Evolutionary conservation across 2,888 invertebrate genomes (phyloP).

Genomic region (Microchrysa polita): DNA sequence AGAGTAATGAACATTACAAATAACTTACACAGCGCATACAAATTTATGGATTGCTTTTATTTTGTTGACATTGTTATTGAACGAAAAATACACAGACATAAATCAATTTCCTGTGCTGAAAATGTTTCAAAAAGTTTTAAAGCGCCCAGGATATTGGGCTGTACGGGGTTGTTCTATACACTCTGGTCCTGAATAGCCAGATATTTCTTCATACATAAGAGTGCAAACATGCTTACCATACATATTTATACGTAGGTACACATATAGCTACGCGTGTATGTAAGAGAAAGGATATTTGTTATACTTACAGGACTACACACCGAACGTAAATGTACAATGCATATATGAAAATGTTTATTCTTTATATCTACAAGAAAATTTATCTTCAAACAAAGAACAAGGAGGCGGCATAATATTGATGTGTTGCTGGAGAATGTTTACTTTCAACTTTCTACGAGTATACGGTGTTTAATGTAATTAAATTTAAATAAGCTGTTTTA

Average conservation of each 20-base stretch:
- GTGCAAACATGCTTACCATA: neutral
- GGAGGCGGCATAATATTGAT: neutral
- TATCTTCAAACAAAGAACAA: slow-evolving; percentile 4
- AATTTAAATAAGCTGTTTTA: neutral
- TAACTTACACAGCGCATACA: slow-evolving; percentile 10
- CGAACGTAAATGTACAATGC: slow-evolving; percentile 3
- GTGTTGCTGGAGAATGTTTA: neutral
- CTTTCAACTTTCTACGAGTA: neutral
- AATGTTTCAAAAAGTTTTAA: slow-evolving; percentile 3
- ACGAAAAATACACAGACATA: slow-evolving; percentile 6
- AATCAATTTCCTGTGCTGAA: slow-evolving; percentile 9
- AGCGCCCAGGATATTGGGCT: neutral
- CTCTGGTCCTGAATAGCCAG: no score
- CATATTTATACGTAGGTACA: neutral
- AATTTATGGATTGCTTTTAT: slow-evolving; percentile 11
- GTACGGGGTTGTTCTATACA: no score
- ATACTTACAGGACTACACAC: neutral
- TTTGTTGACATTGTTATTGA: slow-evolving; percentile 9
- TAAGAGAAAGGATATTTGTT: neutral
- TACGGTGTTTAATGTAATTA: slow-evolving; percentile 7
- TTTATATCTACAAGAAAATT: slow-evolving; percentile 1
- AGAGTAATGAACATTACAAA: no score
- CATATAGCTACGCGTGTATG: neutral
- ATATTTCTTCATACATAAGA: no score
- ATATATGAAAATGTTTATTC: slow-evolving; percentile 5